These are phyloP conservation scores for Oreochromis aureus DNA, from an alignment of 2,113 vertebrate species.

Conservation along the genomic window DNA sequence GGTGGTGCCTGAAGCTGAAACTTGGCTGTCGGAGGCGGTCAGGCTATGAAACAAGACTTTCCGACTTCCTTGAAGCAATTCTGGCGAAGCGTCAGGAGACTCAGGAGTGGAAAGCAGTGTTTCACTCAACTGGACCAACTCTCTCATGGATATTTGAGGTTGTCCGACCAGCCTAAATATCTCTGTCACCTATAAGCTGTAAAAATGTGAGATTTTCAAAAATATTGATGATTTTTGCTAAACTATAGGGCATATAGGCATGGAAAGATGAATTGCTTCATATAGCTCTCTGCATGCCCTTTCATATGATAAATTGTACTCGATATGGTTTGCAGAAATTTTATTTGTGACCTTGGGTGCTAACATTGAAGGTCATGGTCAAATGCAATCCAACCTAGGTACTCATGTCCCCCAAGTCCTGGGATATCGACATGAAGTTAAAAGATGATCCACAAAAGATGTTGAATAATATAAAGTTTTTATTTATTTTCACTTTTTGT, in stretches of 20 bases:
- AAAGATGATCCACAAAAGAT: background rate
- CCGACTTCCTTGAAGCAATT: background rate
- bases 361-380: background rate
- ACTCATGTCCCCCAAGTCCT: background rate
- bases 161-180: background rate
- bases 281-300: background rate
- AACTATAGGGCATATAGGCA: fast-evolving
- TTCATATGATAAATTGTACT: fast-evolving
- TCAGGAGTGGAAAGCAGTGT: background rate
- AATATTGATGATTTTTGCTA: background rate
- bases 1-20: background rate
- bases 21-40: background rate
- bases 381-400: background rate
- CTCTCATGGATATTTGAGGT: background rate
- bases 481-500: background rate
- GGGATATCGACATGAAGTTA: background rate
- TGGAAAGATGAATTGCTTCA: background rate
- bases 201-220: background rate
- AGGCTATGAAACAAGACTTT: background rate
- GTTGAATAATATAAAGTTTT: fast-evolving
- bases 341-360: background rate
- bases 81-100: background rate
- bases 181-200: background rate
- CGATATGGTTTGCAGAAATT: background rate
- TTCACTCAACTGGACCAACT: background rate